Evolutionary conservation across 1,140 invertebrate genomes (phyloP).

Genomic region (Sitobion miscanthi): DNA sequence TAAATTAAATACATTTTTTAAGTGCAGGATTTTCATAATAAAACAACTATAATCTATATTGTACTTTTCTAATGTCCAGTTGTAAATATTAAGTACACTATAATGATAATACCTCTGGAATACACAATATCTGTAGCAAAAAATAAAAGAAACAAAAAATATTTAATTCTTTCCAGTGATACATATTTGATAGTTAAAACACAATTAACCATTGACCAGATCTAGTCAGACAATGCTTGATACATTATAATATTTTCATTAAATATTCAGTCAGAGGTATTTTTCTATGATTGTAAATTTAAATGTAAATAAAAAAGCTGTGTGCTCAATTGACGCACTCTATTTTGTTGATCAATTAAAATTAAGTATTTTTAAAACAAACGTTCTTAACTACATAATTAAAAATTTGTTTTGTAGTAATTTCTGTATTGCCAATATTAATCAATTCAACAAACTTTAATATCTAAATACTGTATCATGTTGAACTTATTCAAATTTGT

Average conservation of each 20-base stretch:
- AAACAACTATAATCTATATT: slow-evolving; percentile 33
- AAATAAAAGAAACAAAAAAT: background rate
- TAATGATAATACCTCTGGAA: slow-evolving; percentile 28
- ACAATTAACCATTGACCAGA: background rate
- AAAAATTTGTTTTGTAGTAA: background rate
- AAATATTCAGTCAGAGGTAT: slow-evolving; percentile 33
- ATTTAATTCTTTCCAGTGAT: background rate
- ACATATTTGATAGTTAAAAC: background rate
- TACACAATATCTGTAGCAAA: background rate
- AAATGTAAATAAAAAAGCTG: slow-evolving; percentile 42
- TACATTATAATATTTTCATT: slow-evolving; percentile 17
- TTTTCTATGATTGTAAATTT: slow-evolving; percentile 47
- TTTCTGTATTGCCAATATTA: background rate
- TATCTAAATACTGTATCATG: background rate
- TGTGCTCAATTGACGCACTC: background rate
- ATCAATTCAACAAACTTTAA: background rate
- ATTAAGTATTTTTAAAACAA: slow-evolving; percentile 41
- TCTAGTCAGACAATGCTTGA: slow-evolving; percentile 6
- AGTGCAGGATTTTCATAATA: slow-evolving; percentile 41
- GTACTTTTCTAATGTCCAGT: slow-evolving; percentile 35
- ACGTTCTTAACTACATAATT: slow-evolving; percentile 11
- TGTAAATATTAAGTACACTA: slow-evolving; percentile 41
- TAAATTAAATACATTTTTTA: slow-evolving; percentile 4
- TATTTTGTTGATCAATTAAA: slow-evolving; percentile 50
- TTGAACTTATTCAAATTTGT: background rate